Evolutionary conservation across 2,888 invertebrate genomes (phyloP), one percentile per base, ranked within the genome.

Genomic region (Leucania comma): DNA sequence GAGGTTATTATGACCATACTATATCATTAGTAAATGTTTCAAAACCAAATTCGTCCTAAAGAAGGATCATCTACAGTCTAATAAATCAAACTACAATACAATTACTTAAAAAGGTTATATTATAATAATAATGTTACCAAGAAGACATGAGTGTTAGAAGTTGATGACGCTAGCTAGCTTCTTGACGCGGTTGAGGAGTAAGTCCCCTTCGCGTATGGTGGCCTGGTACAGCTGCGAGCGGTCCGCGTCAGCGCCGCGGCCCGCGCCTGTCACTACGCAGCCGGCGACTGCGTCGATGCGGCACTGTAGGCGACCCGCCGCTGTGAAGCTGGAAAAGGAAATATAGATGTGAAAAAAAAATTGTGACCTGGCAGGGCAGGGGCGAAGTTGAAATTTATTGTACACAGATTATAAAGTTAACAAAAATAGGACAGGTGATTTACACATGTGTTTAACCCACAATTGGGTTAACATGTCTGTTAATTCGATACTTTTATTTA

Each of bases 81-180:
- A 68, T 61, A 75, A 68, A 69, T 54, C 51, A 82, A 86, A 81
- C 70, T 77, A 82, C 74, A 74, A 54, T 54, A 53, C 64, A 76
- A 83, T 68, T 77, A 79, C 73, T 80, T 78, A 82, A 67, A 73
- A 75, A 68, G 26, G 32, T 73, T 82, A 76, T 81, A 86, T 79
- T 79, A 68, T 68, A 80, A 68, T 68, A 80, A 74, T 79, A 77
- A 75, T 65, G 66, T 80, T 86, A 84, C 73, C 77, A 83, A 73
- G 68, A 63, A 68, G 60, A 73, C 65, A 75, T 66, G 58, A 65
- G 50, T 64, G 64, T 96, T 97, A 98, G 96, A 99, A 99, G 96
- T 99, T 99, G 93, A 99, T 99, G 86, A 99, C 99, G 91, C 99
- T 97, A 86, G 99, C 99, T 72, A 99, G 97, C 95, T 99, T 99